phyloP scores from a whole-genome alignment of 2,797 vertebrate species.

The Triplophysa bombifrons region DNA sequence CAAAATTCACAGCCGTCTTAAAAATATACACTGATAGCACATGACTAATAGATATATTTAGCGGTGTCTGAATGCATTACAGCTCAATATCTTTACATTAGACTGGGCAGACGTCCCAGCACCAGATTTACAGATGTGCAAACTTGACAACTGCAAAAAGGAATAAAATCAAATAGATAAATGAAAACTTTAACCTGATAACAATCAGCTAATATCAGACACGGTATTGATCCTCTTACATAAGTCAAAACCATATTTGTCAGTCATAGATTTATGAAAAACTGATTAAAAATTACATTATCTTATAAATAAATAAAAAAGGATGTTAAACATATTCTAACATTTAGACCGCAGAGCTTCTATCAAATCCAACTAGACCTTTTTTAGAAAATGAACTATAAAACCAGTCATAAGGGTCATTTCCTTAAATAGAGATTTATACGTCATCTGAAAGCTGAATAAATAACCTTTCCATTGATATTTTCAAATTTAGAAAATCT shows the following conservation, averaged over 20 bases:
- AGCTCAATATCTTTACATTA: not conserved
- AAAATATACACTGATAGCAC: conserved; percentile 12
- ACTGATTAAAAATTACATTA: not conserved
- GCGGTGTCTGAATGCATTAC: not conserved
- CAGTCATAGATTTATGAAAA: conserved; percentile 2
- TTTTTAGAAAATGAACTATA: no score
- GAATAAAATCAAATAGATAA: conserved; percentile 5
- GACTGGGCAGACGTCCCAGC: conserved; percentile 5
- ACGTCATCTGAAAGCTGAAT: no score
- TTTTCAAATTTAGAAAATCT: no score
- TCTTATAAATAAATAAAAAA: not conserved
- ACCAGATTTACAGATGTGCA: not conserved
- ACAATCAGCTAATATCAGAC: conserved; percentile 24
- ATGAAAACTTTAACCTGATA: conserved; percentile 10
- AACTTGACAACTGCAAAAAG: conserved; percentile 10
- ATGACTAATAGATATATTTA: conserved; percentile 37
- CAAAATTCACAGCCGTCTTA: conserved; percentile 11
- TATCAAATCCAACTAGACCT: not conserved
- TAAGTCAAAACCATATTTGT: not conserved
- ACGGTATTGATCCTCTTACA: conserved; percentile 8
- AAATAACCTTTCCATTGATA: no score
- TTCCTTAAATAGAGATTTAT: no score
- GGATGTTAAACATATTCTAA: not conserved
- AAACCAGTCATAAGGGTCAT: no score
- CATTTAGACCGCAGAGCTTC: not conserved